These are phyloP conservation scores for Phalacrocorax pelagicus DNA, from an alignment of 2,113 vertebrate genomes.

Conservation along the genomic window DNA sequence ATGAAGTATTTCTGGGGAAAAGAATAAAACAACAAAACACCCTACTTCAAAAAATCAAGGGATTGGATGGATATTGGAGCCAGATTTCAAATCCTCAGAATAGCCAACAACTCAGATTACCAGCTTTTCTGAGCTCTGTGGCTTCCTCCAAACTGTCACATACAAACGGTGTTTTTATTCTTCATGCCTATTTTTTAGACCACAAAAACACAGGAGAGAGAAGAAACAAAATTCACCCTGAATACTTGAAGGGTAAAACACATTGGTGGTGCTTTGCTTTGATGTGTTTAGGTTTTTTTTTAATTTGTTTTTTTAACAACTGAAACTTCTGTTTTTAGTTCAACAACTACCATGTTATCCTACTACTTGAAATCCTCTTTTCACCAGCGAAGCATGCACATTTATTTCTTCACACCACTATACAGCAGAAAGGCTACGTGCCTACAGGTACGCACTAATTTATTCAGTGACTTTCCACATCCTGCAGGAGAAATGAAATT, in stretches of 20 bases:
- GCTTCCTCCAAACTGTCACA: background rate
- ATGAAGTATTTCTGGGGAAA: background rate
- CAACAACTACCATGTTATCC: background rate
- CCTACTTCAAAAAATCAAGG: background rate
- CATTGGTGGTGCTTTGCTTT: background rate
- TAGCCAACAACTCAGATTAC: background rate
- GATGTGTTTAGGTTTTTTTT: background rate
- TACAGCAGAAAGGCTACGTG: background rate
- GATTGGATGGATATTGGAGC: background rate
- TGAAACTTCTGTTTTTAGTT: background rate
- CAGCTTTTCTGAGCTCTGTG: background rate
- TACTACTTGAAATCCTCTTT: background rate
- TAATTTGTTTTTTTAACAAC: background rate
- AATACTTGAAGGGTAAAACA: background rate
- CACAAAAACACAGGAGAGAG: background rate
- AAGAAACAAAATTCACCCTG: background rate
- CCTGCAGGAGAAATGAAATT: background rate
- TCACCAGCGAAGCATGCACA: background rate
- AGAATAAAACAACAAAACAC: background rate
- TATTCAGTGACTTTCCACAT: background rate
- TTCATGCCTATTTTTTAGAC: background rate
- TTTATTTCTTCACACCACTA: background rate
- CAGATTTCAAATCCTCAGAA: background rate
- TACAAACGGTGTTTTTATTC: background rate
- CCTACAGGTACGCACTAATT: conserved; percentile 9